A percentile compares a stretch with the other conserved stretches of the same genome.
These are phyloP conservation scores for Paracentrotus lividus DNA, from an alignment of 53 echinoderm and acorn worm genomes.

Conservation along the genomic window DNA sequence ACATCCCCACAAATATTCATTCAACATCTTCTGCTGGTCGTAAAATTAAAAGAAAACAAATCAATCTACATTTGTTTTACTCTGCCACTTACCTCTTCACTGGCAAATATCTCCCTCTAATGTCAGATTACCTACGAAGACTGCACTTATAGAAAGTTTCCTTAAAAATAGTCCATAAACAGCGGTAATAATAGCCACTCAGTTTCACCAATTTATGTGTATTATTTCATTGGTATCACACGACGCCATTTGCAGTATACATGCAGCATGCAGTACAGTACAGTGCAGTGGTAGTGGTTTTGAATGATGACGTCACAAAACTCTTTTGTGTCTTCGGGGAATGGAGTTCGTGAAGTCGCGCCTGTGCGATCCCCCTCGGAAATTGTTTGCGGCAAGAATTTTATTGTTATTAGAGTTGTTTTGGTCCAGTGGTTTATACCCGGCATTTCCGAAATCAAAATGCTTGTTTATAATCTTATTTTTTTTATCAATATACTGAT, in stretches of 20 bases:
- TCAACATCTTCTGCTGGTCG: background rate
- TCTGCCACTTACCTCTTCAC: background rate
- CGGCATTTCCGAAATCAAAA: no score
- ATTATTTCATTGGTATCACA: background rate
- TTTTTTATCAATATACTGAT: no score
- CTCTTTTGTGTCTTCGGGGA: slow-evolving; percentile 12
- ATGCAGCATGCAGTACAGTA: background rate
- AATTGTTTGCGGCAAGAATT: no score
- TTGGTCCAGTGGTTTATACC: background rate
- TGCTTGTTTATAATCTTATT: no score
- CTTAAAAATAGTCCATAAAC: background rate
- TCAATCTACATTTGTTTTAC: background rate
- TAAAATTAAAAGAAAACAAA: background rate
- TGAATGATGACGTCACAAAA: slow-evolving; percentile 29
- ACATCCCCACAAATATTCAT: background rate
- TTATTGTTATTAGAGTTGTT: background rate
- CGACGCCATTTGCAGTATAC: slow-evolving; percentile 30
- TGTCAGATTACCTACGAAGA: background rate
- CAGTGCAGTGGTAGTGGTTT: background rate
- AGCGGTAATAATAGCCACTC: background rate
- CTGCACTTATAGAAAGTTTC: background rate
- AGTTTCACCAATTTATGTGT: slow-evolving; percentile 2
- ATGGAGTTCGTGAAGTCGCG: background rate
- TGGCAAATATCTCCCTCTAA: background rate
- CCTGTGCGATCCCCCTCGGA: no score